Evolutionary conservation across 2,888 invertebrate genomes (phyloP).

Genomic region (Lasioglossum vierecki): DNA sequence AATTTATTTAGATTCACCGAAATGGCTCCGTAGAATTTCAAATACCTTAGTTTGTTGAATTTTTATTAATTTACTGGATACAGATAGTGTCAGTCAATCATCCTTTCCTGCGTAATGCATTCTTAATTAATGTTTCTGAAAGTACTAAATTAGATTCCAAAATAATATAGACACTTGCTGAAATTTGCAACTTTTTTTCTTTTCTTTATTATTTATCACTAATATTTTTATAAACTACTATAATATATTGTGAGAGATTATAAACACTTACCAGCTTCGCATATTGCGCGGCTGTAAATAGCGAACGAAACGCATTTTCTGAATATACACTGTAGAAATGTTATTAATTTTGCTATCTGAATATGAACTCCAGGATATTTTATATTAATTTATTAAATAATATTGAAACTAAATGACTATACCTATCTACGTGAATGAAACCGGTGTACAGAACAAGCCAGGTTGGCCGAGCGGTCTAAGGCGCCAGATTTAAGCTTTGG

Average conservation of each 20-base stretch:
- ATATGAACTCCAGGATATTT: background rate
- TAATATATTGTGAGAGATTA: background rate
- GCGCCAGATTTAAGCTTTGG: constrained; percentile 94
- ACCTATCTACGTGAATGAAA: background rate
- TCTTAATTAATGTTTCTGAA: background rate
- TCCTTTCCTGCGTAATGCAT: background rate
- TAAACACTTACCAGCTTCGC: background rate
- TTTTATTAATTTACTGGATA: background rate
- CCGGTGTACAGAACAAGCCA: constrained; percentile 70
- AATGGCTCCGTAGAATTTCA: background rate
- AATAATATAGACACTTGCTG: background rate
- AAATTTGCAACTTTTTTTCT: background rate
- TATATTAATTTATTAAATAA: background rate
- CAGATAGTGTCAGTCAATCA: background rate
- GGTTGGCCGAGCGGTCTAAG: constrained; percentile 93
- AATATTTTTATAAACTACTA: background rate
- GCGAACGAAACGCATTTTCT: background rate
- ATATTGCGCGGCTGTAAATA: background rate
- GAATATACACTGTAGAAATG: background rate
- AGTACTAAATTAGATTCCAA: background rate
- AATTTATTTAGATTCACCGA: background rate
- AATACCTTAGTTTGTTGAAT: background rate
- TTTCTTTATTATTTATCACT: background rate
- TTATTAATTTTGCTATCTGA: background rate
- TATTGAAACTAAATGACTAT: too few species aligned